Base-by-base conservation (phyloP, 1,140 invertebrate species). In the Monochamus saltuarius region DNA sequence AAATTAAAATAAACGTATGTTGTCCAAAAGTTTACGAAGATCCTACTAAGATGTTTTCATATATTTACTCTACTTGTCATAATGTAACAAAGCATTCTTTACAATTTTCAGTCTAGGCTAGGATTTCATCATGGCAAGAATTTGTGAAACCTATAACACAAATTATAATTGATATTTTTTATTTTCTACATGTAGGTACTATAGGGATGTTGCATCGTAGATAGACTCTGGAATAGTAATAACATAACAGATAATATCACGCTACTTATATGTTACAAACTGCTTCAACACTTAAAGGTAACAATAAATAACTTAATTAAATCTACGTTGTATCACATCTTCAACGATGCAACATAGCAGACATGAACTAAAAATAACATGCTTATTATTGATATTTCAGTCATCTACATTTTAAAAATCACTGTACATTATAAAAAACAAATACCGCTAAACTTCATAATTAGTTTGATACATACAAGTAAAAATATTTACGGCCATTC, bases 71-170 rank as follows among this genome's bases (percentile, higher is more conserved):
- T 67, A 70, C 62, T 53, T 68, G 50, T 59, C 59, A 61, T 66
- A 46, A 50, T 60, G 49, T 70, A 68, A 70, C 62, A 68, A 70
- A 70, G 69, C 69, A 70, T 69, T 56, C 68, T 62, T 64, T 59
- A 67, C 62, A 59, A 58, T 37, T 63, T 54, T 73, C 71, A 73
- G 71, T 73, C 71, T 73, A 73, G 69, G 66, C 69, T 73, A 73
- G 69, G 66, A 70, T 70, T 70, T 71, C 66, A 68, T 71, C 66
- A 73, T 73, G 71, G 71, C 71, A 70, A 73, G 68, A 71, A 65
- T 71, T 72, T 66, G 69, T 69, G 61, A 68, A 73, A 73, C 68
- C 69, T 65, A 60, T 62, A 56, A 61, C 58, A 62, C 52, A 68
- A 68, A 65, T 59, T 66, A 66, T 68, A 68, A 68, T 68, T 68